Evolutionary conservation across 2,888 invertebrate species (phyloP), one percentile per base, ranked within the genome.

Genomic region (Boloria euphrosyne): DNA sequence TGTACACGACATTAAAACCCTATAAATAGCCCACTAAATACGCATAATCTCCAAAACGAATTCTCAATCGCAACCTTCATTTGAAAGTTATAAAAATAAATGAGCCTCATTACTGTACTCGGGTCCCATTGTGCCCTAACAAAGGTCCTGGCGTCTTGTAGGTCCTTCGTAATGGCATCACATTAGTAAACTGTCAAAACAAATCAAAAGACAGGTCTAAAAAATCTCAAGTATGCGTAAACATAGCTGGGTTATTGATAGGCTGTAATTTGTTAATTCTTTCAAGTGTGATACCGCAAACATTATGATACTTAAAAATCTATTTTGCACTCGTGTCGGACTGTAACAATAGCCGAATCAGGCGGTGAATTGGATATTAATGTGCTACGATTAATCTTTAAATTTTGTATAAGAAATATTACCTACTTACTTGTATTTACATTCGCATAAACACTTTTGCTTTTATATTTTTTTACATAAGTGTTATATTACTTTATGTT

Each of bases 151-250:
- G 81, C 82, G 77, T 83, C 83, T 81, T 81, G 69, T 77, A 85
- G 82, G 84, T 83, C 81, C 83, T 80, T 75, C 76, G 73, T 89
- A 90, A 92, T 83, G 88, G 85, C 83, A 81, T 59, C 84, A 74
- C 90, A 92, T 92, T 91, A 92, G 90, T 91, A 89, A 90, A 86
- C 85, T 89, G 91, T 91, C 92, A 90, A 84, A 92, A 92, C 90
- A 92, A 80, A 87, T 89, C 87, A 90, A 89, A 89, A 78, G 84
- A 87, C 86, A 84, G 83, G 79, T 80, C 77, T 78, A 75, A 80
- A 79, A 76, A 75, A 76, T 81, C 81, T 82, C 74, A 76, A 85
- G 81, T 75, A 78, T 79, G 77, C 75, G 77, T 79, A 80, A 83
- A 83, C 77, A 77, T 82, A 80, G 75, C 74, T 82, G 80, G 71